Evolutionary conservation across 2,113 vertebrate species (phyloP), one percentile per base, ranked within the genome.

Genomic region (Copsychus sechellarum): DNA sequence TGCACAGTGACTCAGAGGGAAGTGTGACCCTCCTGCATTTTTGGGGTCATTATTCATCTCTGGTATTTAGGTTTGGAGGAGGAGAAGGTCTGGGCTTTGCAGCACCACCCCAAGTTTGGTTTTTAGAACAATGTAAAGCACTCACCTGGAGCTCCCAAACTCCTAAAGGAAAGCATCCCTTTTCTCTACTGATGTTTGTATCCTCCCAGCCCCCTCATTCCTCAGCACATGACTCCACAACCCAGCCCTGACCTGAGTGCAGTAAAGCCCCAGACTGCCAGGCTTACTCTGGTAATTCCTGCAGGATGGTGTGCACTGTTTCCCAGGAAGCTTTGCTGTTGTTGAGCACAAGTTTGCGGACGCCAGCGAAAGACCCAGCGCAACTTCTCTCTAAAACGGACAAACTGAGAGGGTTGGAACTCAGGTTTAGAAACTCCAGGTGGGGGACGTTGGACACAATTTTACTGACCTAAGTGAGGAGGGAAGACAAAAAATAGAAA

Each of bases 341-440:
- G 97, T 99, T 99, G 92, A 99, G 99, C 81, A 99, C 99, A 15
- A 99, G 99, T 47, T 98, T 98, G 33, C 98, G 98, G 77, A 99
- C 97, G 38, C 98, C 97, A 81, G 98, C 98, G 94, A 99, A 99
- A 47, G 98, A 98, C 45, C 98, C 98, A 2, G 99, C 99, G 87
- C 98, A 98, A 24, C 97, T 97, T 93, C 98, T 98, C 88, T 99
- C 98, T 98, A 99, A 97, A 96, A 98, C 97, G 23, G 98, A 98
- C 70, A 98, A 97, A 71, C 98, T 98, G 97, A 99, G 98, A 82
- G 99, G 99, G 97, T 99, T 99, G 97, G 98, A 99, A 98, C 99
- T 99, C 98, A 99, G 98, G 95, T 99, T 99, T 95, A 99, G 98
- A 97, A 99, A 99, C 97, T 99, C 98, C 98, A 99, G 96, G 93